phyloP scores from a whole-genome alignment of 2,888 invertebrate species.

The Pilophorus perplexus region DNA sequence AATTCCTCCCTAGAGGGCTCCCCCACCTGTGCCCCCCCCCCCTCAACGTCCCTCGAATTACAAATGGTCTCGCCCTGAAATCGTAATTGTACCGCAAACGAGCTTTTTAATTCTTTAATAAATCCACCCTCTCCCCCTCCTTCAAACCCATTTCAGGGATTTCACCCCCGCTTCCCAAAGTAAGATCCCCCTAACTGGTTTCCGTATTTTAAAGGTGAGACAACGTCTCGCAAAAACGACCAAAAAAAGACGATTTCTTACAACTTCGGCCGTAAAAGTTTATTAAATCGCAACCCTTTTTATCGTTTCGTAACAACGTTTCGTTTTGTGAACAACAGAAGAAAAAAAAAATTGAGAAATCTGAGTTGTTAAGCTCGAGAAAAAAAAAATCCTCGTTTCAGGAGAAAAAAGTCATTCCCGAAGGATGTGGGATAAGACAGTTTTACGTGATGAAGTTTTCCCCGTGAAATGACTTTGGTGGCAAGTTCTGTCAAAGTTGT shows the following conservation, averaged over 20 bases:
- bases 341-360: neutral
- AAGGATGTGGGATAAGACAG: neutral
- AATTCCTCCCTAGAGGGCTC: constrained; percentile 28
- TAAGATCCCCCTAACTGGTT: neutral
- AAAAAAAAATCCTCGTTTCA: neutral
- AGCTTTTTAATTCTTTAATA: constrained; percentile 43
- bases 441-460: constrained; percentile 7
- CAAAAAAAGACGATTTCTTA: constrained; percentile 4
- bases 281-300: constrained; percentile 35
- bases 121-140: constrained; percentile 28
- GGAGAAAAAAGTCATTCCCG: neutral
- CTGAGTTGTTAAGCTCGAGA: neutral
- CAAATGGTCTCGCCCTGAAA: constrained; percentile 35
- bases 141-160: neutral
- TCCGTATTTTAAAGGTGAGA: constrained; percentile 12
- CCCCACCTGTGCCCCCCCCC: neutral
- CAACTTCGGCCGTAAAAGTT: constrained; percentile 35
- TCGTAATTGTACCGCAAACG: constrained; percentile 42
- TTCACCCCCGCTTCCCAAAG: neutral
- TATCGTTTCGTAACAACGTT: neutral
- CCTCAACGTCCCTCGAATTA: constrained; percentile 26
- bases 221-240: neutral
- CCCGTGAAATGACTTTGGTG: neutral
- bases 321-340: neutral
- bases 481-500: too few species aligned